Evolutionary conservation across 2,113 vertebrate genomes (phyloP).

Genomic region (Ophthalmolycus amberensis): DNA sequence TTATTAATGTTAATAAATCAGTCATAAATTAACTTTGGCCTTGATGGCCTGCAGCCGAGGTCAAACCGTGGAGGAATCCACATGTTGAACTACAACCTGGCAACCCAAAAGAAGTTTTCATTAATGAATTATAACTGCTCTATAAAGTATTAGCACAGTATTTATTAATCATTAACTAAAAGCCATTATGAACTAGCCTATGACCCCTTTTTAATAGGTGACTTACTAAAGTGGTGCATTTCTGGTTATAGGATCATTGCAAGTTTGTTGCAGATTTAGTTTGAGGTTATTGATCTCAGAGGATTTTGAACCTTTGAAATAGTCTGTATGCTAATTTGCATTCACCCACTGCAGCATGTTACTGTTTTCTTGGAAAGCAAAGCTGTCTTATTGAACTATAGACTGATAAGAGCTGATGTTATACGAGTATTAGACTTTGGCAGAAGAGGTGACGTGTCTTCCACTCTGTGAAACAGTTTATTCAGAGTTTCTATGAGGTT

Average conservation of each 20-base stretch:
- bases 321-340: background rate
- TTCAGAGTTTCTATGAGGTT: background rate
- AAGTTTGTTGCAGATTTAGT: background rate
- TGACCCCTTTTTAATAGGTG: background rate
- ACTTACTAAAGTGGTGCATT: background rate
- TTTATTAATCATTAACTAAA: background rate
- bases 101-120: background rate
- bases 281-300: background rate
- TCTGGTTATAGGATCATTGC: background rate
- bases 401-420: background rate
- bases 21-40: background rate
- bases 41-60: background rate
- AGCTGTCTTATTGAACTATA: background rate
- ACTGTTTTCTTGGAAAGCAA: background rate
- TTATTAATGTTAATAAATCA: background rate
- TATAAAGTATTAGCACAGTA: background rate
- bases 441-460: slow-evolving; percentile 11
- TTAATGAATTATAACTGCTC: background rate
- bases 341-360: background rate
- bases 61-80: background rate
- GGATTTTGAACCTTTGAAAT: background rate
- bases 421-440: slow-evolving; percentile 7
- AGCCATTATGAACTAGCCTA: background rate
- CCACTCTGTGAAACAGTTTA: slow-evolving; percentile 12
- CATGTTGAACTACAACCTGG: background rate